Base-by-base conservation (phyloP, 2,113 vertebrate genomes). In the Spermophilus dauricus region DNA sequence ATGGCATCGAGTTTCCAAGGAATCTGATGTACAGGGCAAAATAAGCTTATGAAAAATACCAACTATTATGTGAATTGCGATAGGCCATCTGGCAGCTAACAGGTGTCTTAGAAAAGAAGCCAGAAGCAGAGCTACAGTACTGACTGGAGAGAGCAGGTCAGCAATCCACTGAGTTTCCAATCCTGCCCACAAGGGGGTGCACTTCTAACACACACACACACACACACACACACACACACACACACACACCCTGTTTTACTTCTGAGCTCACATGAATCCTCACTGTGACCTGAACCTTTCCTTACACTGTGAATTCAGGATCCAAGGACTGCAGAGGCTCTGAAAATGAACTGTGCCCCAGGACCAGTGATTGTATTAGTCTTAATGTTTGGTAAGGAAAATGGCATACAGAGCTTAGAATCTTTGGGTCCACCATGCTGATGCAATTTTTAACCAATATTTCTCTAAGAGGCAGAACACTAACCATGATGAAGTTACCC, bases 351-450 rank as follows among this genome's bases (percentile, higher is more conserved):
- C 22, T 61, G 58, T 61, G 5, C 58, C 8, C 17, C 17, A 73
- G 80, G 65, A 53, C 63, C 58, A 69, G 34, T 70, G 13, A 61
- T 93, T 96, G 34, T 77, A 8, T 14, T 96, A 28, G 37, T 89
- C 58, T 89, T 96, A n/a, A 39, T 84, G 39, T 58, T 96, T 96
- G 90, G 90, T 93, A 84, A 84, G 90, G 65, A 82, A 87, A 73
- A 37, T 39, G 51, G 6, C 1, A 5, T 30, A 67, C 34, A 67
- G 32, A 67, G 3, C n/a, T 65, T 39, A 34, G 30, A 16, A 28
- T 48, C 0, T 30, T 77, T 48, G 26, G 4, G 30, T 28, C 39
- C 12, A 45, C 45, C 20, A 39, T 45, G 73, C 24, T 42, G 24
- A 13, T 65, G 30, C 42, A 76, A 24, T 5, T 37, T 30, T 48